phyloP scores from a whole-genome alignment of 1,140 invertebrate species.

The Spodoptera frugiperda region DNA sequence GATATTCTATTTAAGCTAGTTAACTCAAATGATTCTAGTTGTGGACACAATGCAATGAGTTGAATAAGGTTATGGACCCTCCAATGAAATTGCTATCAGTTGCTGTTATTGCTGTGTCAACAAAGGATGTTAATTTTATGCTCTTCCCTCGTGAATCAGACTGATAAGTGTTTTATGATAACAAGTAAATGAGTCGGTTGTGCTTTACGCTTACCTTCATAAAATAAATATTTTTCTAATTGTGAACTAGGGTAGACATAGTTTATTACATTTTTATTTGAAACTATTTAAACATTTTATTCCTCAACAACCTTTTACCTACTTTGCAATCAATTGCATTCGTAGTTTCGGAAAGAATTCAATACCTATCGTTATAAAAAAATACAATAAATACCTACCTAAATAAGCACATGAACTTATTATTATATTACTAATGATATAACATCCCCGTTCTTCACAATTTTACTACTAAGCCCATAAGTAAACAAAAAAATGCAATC shows the following conservation, averaged over 20 bases:
- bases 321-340: too few species aligned
- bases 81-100: slow-evolving; percentile 28
- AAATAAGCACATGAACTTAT: too few species aligned
- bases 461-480: background rate
- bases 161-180: slow-evolving; percentile 20
- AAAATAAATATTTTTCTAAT: background rate
- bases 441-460: too few species aligned
- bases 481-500: background rate
- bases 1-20: slow-evolving; percentile 20
- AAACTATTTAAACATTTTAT: too few species aligned
- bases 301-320: too few species aligned
- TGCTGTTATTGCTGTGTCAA: background rate
- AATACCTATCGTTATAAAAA: too few species aligned
- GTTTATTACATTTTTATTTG: background rate
- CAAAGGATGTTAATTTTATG: slow-evolving; percentile 21
- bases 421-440: too few species aligned
- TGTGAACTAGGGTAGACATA: background rate
- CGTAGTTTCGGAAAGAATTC: too few species aligned
- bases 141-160: slow-evolving; percentile 24
- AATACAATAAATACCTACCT: too few species aligned
- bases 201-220: background rate
- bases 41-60: slow-evolving; percentile 16
- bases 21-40: slow-evolving; percentile 7
- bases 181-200: background rate
- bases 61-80: slow-evolving; percentile 27